Evolutionary conservation across 2,888 invertebrate species (phyloP).

Genomic region (Epiblema foenella): DNA sequence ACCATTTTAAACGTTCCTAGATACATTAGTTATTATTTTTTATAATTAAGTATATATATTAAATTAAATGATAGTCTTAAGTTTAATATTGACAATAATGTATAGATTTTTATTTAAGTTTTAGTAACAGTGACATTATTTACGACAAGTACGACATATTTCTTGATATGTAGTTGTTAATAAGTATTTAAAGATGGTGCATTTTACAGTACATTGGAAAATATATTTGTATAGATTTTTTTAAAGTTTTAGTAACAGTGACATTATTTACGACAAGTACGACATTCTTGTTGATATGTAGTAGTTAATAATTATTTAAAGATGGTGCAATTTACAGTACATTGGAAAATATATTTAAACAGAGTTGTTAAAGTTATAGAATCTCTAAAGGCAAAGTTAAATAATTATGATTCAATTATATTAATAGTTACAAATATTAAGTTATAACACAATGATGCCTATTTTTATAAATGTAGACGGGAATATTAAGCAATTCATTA

Average conservation of each 20-base stretch:
- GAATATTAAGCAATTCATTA: background rate
- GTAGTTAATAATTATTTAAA: conserved; percentile 17
- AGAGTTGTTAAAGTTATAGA: conserved; percentile 21
- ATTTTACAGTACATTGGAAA: conserved; percentile 13
- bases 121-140: conserved; percentile 3
- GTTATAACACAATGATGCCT: background rate
- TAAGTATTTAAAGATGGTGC: conserved; percentile 11
- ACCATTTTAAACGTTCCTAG: conserved; percentile 42
- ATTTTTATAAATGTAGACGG: background rate
- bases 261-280: conserved; percentile 7
- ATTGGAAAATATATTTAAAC: conserved; percentile 16
- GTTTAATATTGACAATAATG: conserved; percentile 38
- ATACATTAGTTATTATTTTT: conserved; percentile 26
- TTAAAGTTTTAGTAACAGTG: conserved; percentile 10
- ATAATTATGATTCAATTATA: conserved; percentile 1
- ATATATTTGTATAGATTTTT: conserved; percentile 8
- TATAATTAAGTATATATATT: conserved; percentile 2
- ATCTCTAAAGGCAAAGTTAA: conserved; percentile 24
- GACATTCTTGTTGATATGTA: no score
- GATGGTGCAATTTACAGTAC: conserved; percentile 10
- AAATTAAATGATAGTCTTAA: conserved; percentile 12
- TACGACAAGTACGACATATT: background rate
- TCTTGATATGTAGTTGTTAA: background rate
- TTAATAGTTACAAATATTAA: background rate
- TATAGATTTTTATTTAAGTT: background rate